These are phyloP conservation scores for Porites divaricata DNA, from an alignment of 92 coral and sea anemone genomes.

Conservation along the genomic window DNA sequence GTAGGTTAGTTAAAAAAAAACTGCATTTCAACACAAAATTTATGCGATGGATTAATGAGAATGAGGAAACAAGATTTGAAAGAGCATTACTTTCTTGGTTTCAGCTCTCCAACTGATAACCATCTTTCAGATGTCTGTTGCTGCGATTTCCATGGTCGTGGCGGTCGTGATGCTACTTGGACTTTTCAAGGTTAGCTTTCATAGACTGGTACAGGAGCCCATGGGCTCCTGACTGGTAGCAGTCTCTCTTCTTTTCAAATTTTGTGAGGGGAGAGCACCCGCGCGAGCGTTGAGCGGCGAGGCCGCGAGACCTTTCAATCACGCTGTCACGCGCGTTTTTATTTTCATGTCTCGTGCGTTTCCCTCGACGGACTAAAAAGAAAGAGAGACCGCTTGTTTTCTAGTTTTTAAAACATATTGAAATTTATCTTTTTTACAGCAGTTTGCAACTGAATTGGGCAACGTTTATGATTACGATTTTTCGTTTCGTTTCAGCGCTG, in stretches of 20 bases:
- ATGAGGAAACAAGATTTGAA: neutral
- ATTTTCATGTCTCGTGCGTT: too few species aligned
- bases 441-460: neutral
- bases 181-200: conserved; percentile 24
- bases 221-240: too few species aligned
- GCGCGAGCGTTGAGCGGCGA: neutral
- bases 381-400: too few species aligned
- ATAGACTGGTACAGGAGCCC: too few species aligned
- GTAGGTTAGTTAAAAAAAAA: too few species aligned
- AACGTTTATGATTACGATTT: too few species aligned
- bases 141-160: conserved; percentile 51
- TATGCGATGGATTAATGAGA: neutral
- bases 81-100: neutral
- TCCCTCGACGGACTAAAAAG: too few species aligned
- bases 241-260: too few species aligned
- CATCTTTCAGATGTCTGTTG: conserved; percentile 47
- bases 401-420: too few species aligned
- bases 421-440: too few species aligned
- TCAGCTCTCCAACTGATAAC: conserved; percentile 57
- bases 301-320: neutral
- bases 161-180: conserved; percentile 60
- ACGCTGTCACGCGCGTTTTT: too few species aligned
- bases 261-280: too few species aligned
- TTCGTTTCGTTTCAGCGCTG: conserved; percentile 38
- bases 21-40: neutral